Evolutionary conservation across 1,140 invertebrate species (phyloP), one percentile per base, ranked within the genome.

Genomic region (Drosophila willistoni): DNA sequence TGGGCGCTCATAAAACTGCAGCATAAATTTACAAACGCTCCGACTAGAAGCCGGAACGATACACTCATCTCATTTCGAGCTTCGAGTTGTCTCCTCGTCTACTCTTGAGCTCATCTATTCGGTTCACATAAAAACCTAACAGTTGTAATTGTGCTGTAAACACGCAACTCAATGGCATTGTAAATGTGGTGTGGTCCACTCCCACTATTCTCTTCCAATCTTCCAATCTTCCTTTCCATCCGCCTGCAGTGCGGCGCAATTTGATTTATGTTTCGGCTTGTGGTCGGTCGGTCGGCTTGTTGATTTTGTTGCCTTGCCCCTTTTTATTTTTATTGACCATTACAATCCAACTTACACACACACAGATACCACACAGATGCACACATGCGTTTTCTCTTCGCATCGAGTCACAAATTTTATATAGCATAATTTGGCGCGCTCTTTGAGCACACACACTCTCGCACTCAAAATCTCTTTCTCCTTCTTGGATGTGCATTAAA

Each of bases 121-220:
- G 80, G 73, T 71, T 64, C 80, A 51, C 80, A 83, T 89, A 89
- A 89, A 51, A 89, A 89, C 77, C 85, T 75, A 89, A 89, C 84
- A 79, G 77, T 89, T 89, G 84, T 89, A 89, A 89, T 89, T 89
- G 80, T 73, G 84, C 85, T 89, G 84, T 89, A 89, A 89, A 89
- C 84, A 89, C 84, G 85, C 84, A 89, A 84, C 84, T 89, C 74
- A 83, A 89, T 89, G 84, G 74, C 77, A 74, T 83, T 89, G 74
- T 70, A 80, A 89, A 84, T 81, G 77, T 34, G 22, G 9, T 33
- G 17, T 4, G 17, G 17, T 44, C 44, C 36, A 17, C 62, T 17
- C 3, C 59, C 56, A 77, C 76, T 64, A 3, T 41, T 55, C 62
- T 39, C 56, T 34, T 29, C 29, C 19, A n/a, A 33, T 25, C 9